These are phyloP conservation scores for Cossypha dichroa DNA, from an alignment of 2,797 vertebrate species.

Conservation along the genomic window DNA sequence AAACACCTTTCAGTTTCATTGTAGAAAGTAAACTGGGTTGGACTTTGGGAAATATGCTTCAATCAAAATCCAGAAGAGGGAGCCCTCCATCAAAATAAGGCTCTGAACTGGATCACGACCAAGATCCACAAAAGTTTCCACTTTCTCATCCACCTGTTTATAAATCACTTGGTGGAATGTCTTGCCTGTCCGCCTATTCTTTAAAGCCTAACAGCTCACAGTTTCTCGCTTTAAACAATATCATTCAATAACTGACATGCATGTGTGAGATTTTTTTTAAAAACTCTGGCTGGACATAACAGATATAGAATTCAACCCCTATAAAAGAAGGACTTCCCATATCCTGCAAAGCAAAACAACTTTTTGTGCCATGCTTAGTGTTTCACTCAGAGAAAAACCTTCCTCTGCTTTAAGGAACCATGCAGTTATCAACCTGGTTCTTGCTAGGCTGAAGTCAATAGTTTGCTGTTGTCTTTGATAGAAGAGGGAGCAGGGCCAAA, in stretches of 20 bases:
- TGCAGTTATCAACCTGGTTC: neutral
- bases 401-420: neutral
- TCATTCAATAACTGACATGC: slow-evolving; percentile 15
- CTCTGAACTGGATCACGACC: neutral
- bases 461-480: neutral
- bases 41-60: neutral
- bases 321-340: neutral
- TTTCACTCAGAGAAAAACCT: neutral
- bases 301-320: neutral
- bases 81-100: slow-evolving; percentile 59
- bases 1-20: neutral
- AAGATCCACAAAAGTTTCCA: slow-evolving; percentile 33
- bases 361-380: neutral
- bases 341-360: neutral
- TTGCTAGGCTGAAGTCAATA: neutral
- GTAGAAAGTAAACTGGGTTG: neutral
- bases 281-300: neutral
- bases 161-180: slow-evolving; percentile 53
- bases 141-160: slow-evolving; percentile 32
- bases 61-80: slow-evolving; percentile 70
- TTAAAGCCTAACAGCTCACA: slow-evolving; percentile 30
- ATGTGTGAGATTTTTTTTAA: neutral
- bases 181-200: slow-evolving; percentile 31
- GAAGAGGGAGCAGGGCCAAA: neutral
- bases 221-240: slow-evolving; percentile 31